Base-by-base conservation (phyloP, 2,888 invertebrate genomes). In the Dioctria rufipes region DNA sequence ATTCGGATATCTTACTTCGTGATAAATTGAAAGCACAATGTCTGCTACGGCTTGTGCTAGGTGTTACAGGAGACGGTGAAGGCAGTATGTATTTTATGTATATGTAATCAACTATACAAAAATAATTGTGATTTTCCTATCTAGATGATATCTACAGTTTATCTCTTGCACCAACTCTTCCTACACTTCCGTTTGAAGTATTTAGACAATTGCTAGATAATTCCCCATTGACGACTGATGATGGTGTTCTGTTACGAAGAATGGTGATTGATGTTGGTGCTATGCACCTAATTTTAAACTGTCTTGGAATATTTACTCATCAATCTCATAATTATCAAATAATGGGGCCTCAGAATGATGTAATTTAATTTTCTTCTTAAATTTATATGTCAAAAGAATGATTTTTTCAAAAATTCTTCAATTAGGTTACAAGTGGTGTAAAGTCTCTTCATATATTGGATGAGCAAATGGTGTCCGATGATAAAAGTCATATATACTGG, bases 31-130 rank as follows among this genome's bases (percentile, higher is more conserved):
- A 94, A 83, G 98, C 98, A 0, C 94, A 96, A 85, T 96, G 96
- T 87, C 91, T 98, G 82, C 90, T 98, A 83, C 91, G 97, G 4
- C 91, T 98, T 73, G 94, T 97, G 51, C 91, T 98, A 37, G 98
- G 98, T 39, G 97, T 97, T 5, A 94, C 95, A 3, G 96, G 96
- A 85, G 96, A 97, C 86, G 97, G 96, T 67, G 96, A 97, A 89
- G 97, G 96, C 87, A 94, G 94, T 94, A 85, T 90, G 91, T 89
- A 25, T 25, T 25, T 25, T 25, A 25, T 25, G 25, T 25, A 25
- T 25, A 25, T 25, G 25, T 25, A 25, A 25, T 25, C 25, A 25
- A 25, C 25, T 25, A 25, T 25, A 25, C 25, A 25, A 25, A n/a
- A 81, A 43, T 6, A 1, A n/a, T 60, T 13, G 67, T 67, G 13